Conservation (phyloP, 1,140 invertebrate genomes). For the Drosophila santomea region DNA sequence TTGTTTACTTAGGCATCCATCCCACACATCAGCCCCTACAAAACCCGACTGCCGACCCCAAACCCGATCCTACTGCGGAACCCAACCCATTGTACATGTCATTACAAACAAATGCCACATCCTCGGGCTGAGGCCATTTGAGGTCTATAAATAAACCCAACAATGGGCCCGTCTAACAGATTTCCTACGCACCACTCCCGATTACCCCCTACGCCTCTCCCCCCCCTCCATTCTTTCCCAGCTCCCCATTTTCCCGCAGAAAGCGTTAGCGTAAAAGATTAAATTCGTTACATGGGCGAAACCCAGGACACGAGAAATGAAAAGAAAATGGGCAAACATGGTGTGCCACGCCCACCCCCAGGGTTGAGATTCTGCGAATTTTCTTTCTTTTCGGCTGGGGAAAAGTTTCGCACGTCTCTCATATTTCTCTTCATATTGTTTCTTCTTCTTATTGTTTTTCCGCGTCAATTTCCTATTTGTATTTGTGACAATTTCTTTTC, state of each 20-base stretch:
- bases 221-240: neutral
- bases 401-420: slow-evolving; percentile 47
- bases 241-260: slow-evolving; percentile 9
- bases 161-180: slow-evolving; percentile 57
- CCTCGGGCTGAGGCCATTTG: slow-evolving; percentile 63
- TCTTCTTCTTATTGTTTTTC: slow-evolving; percentile 51
- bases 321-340: slow-evolving; percentile 40
- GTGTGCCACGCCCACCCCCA: slow-evolving; percentile 24
- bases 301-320: slow-evolving; percentile 3
- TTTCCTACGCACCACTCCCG: slow-evolving; percentile 25
- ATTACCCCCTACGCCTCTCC: neutral
- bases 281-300: slow-evolving; percentile 59
- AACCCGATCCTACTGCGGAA: too few relatives aligned
- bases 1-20: slow-evolving; percentile 70
- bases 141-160: slow-evolving; percentile 74
- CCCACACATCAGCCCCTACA: slow-evolving; percentile 10
- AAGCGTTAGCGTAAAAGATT: slow-evolving; percentile 71
- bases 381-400: slow-evolving; percentile 13
- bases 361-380: slow-evolving; percentile 19
- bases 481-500: slow-evolving; percentile 77
- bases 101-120: slow-evolving; percentile 57
- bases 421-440: slow-evolving; percentile 47
- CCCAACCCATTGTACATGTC: slow-evolving; percentile 45
- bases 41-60: too few relatives aligned
- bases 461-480: slow-evolving; percentile 77